A percentile compares a stretch with the other conserved stretches of the same genome.
These are phyloP conservation scores for Halocaridina rubra DNA, from an alignment of 2,888 invertebrate genomes.

Conservation along the genomic window DNA sequence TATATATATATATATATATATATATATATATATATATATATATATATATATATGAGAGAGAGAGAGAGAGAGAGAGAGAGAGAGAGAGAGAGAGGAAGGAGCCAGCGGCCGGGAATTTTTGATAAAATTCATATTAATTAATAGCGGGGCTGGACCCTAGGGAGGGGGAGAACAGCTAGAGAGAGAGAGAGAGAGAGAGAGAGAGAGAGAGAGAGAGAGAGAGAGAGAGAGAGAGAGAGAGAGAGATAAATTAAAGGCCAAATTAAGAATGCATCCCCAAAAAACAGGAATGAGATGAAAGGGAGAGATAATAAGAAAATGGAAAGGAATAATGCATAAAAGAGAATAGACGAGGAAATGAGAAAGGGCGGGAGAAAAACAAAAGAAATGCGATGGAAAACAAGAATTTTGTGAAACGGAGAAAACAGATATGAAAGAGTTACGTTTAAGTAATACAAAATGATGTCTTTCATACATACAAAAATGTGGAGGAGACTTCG, in stretches of 20 bases:
- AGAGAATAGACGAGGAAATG: background rate
- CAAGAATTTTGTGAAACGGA: too few species aligned
- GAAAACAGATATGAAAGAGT: too few species aligned
- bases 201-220: slow-evolving; percentile 15
- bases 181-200: slow-evolving; percentile 5
- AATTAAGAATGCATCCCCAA: background rate
- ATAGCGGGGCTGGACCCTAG: background rate
- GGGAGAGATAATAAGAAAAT: background rate
- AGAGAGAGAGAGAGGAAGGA: too few species aligned
- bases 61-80: background rate
- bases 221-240: background rate
- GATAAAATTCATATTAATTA: background rate
- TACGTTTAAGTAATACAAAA: too few species aligned
- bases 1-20: background rate
- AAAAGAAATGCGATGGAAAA: background rate
- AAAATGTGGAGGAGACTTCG: too few species aligned
- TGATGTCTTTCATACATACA: too few species aligned
- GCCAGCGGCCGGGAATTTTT: background rate
- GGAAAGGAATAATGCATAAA: background rate
- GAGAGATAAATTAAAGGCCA: background rate
- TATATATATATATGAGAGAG: background rate
- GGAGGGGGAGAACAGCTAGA: background rate
- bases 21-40: background rate
- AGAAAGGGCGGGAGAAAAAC: background rate
- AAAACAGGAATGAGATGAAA: background rate